Evolutionary conservation across 2,888 invertebrate species (phyloP).

Genomic region (Chymomyza fuscimana): DNA sequence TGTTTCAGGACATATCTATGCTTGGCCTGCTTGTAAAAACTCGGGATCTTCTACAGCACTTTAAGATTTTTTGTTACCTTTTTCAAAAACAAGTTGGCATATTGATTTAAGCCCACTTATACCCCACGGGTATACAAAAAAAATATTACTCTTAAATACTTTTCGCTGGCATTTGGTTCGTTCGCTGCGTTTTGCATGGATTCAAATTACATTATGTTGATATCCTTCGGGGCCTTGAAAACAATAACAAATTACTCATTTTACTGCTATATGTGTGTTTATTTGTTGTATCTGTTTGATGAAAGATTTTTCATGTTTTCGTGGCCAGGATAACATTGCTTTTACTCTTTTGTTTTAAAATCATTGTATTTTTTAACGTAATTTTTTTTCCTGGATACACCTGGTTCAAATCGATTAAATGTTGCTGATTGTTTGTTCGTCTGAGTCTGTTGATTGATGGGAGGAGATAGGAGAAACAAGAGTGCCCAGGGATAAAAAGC

Average conservation of each 20-base stretch:
- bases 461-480: background rate
- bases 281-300: conserved; percentile 45
- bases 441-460: conserved; percentile 53
- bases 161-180: conserved; percentile 39
- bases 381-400: conserved; percentile 17
- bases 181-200: conserved; percentile 37
- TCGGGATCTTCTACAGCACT: no score
- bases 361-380: background rate
- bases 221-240: conserved; percentile 53
- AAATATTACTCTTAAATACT: conserved; percentile 58
- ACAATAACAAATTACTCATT: conserved; percentile 56
- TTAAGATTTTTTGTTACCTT: no score
- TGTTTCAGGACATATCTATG: no score
- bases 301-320: conserved; percentile 52
- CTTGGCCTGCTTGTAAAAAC: no score
- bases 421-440: conserved; percentile 23
- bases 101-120: no score
- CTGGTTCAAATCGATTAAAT: conserved; percentile 64
- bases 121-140: background rate
- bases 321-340: background rate
- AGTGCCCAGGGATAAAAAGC: conserved; percentile 12
- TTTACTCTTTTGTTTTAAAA: background rate
- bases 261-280: conserved; percentile 21
- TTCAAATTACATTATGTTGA: conserved; percentile 58
- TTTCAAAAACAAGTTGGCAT: no score